Evolutionary conservation across 2,888 invertebrate species (phyloP), one percentile per base, ranked within the genome.

Genomic region (Sarcophaga variegata): DNA sequence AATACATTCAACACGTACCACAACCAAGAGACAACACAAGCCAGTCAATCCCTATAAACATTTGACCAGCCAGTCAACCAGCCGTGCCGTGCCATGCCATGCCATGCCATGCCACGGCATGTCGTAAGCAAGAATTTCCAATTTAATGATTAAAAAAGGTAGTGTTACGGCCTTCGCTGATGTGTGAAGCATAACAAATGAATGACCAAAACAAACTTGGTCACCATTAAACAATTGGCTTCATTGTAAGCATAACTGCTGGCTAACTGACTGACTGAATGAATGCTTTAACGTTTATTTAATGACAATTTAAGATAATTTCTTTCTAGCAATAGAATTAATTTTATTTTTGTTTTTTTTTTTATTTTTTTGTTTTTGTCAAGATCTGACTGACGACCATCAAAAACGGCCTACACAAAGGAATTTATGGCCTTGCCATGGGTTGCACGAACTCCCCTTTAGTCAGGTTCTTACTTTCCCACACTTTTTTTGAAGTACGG

Each of bases 131-230:
- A 79, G 81, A 81, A 84, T 87, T 84, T 79, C 67, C 84, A 79
- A 81, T 85, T 76, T 85, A 76, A 85, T 81, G 76, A 76, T 70
- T 59, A 69, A 76, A 54, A 74, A 78, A 77, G 67, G 80, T 85
- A 88, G 83, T 88, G 87, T 88, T 89, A 89, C 90, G 92, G 92
- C 92, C 92, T 92, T 92, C 92, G 92, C 89, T 89, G 90, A 90
- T 91, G 90, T 91, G 92, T 89, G 89, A 90, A 88, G 92, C 91
- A 92, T 92, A 90, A 90, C 88, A 86, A 89, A 88, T 89, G 81
- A 88, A 86, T 88, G 85, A 88, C 83, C 17, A 12, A 17, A 17
- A 17, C 78, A 75, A 71, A 78, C 63, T 79, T 79, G 81, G 84
- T 72, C 81, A 82, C 49, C 59, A 49, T 25, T 77, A 54, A 54